Conservation (phyloP, 1,140 invertebrate genomes). For the Lordiphosa mommai region DNA sequence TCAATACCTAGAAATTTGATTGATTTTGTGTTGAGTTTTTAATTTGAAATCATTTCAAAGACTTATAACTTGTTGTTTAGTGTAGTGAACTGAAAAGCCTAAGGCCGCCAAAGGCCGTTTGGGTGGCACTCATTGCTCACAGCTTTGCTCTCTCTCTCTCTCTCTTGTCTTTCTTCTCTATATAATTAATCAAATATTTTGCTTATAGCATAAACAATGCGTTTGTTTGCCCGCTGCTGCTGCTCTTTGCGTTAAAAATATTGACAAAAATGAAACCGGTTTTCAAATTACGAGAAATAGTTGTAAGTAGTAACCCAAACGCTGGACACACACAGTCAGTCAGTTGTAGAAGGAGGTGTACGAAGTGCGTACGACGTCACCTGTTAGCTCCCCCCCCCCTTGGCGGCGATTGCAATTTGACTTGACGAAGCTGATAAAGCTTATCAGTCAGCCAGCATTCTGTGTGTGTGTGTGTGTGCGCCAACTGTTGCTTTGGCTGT, state of each 20-base stretch:
- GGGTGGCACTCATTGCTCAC: not conserved
- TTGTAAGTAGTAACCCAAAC: too few species aligned
- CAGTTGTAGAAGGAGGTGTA: too few species aligned
- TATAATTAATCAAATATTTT: slow-evolving; percentile 64
- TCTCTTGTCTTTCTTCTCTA: not conserved
- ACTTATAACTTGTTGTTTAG: slow-evolving; percentile 28
- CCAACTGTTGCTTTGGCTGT: slow-evolving; percentile 24
- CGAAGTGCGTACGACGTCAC: not conserved
- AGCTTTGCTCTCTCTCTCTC: not conserved
- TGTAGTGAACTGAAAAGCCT: slow-evolving; percentile 16
- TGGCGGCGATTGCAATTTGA: not conserved
- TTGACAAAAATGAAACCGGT: too few species aligned
- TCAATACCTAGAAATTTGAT: too few species aligned
- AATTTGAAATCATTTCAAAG: too few species aligned
- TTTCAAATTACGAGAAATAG: too few species aligned
- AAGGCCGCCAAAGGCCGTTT: too few species aligned
- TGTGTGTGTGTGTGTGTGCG: slow-evolving; percentile 8
- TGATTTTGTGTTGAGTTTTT: too few species aligned
- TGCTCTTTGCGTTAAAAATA: not conserved
- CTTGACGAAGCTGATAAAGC: slow-evolving; percentile 44
- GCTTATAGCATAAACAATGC: slow-evolving; percentile 65
- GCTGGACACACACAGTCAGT: too few species aligned
- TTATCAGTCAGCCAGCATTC: slow-evolving; percentile 56
- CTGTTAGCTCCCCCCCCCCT: slow-evolving; percentile 5
- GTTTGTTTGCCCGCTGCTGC: slow-evolving; percentile 5